These are phyloP conservation scores for Trididemnum nubilum DNA, from an alignment of 23 tunicate genomes.

Conservation along the genomic window DNA sequence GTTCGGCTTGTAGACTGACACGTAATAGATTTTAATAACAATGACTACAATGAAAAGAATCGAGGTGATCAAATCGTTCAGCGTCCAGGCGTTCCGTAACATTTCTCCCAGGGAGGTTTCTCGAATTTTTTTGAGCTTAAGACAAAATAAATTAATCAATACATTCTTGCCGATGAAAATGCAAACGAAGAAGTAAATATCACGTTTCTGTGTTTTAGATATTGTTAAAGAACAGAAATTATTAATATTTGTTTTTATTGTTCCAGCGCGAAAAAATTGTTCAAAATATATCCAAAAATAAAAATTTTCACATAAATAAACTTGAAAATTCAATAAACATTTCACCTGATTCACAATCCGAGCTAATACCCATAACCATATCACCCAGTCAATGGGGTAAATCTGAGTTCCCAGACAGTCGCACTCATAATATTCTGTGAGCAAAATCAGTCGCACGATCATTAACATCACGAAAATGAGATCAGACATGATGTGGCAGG, in stretches of 20 bases:
- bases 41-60: slow-evolving; percentile 28
- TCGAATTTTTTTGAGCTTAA: slow-evolving; percentile 42
- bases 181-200: too few species aligned
- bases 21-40: slow-evolving; percentile 32
- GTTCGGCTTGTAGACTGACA: not conserved
- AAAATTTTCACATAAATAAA: not conserved
- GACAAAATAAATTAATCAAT: too few species aligned
- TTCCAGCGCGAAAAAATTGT: too few species aligned
- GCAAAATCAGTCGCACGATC: slow-evolving; percentile 39
- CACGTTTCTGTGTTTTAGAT: too few species aligned
- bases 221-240: too few species aligned
- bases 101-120: not conserved
- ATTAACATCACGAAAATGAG: slow-evolving; percentile 47
- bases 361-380: slow-evolving; percentile 54
- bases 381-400: slow-evolving; percentile 23
- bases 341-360: slow-evolving; percentile 44
- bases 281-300: not conserved
- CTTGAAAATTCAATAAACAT: not conserved
- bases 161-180: too few species aligned
- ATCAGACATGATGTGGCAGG: slow-evolving; percentile 68
- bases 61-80: slow-evolving; percentile 48
- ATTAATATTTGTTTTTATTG: too few species aligned
- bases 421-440: slow-evolving; percentile 20
- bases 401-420: slow-evolving; percentile 58
- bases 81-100: slow-evolving; percentile 40